These are phyloP conservation scores for Dicentrarchus labrax DNA, from an alignment of 2,113 vertebrate species.

Conservation along the genomic window DNA sequence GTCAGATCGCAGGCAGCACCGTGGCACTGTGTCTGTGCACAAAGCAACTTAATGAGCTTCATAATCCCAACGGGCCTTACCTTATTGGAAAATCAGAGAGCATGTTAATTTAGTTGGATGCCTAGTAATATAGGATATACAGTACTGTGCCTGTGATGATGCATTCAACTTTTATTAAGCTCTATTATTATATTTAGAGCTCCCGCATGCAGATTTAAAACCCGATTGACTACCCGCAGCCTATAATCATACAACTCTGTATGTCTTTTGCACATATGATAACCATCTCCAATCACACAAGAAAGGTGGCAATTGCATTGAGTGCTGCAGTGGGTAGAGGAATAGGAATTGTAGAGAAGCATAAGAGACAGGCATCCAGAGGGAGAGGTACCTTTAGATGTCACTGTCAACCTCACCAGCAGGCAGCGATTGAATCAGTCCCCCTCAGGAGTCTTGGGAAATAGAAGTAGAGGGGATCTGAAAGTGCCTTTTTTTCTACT, in stretches of 20 bases:
- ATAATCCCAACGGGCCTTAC: constrained; percentile 57
- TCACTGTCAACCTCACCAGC: constrained; percentile 60
- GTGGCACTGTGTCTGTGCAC: constrained; percentile 34
- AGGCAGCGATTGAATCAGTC: constrained; percentile 63
- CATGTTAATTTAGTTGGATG: constrained; percentile 36
- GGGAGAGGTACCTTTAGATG: constrained; percentile 65
- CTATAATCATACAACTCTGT: constrained; percentile 32
- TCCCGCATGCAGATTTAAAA: constrained; percentile 13
- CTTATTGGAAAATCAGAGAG: constrained; percentile 65
- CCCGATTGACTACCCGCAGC: constrained; percentile 20
- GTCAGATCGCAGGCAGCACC: constrained; percentile 55
- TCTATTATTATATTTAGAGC: constrained; percentile 13
- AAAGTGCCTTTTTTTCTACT: constrained; percentile 34
- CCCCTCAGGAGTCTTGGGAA: constrained; percentile 66
- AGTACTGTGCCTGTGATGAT: constrained; percentile 28
- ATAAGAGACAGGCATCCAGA: constrained; percentile 50
- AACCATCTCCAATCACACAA: constrained; percentile 40
- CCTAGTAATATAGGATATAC: constrained; percentile 27
- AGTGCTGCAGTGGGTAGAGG: background rate
- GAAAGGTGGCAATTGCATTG: constrained; percentile 15
- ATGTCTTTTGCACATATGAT: constrained; percentile 19
- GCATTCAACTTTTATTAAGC: constrained; percentile 34
- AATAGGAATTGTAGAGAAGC: constrained; percentile 38
- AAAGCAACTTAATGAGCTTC: constrained; percentile 68
- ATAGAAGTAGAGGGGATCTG: constrained; percentile 56